These are phyloP conservation scores for Canis aureus DNA, from an alignment of 2,113 vertebrate genomes.

Conservation along the genomic window DNA sequence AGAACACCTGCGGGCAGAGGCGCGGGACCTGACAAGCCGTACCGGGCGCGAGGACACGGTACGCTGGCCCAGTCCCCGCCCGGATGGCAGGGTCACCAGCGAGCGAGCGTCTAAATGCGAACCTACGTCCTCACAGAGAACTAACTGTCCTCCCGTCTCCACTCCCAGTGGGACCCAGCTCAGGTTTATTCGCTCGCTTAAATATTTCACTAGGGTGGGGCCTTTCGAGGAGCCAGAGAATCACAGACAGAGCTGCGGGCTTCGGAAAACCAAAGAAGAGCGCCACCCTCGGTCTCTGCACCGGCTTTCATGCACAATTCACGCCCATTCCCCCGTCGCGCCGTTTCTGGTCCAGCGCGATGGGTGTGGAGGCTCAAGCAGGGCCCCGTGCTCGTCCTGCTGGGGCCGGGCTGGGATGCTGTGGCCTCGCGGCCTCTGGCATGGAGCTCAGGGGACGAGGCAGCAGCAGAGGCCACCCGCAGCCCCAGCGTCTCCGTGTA, in stretches of 20 bases:
- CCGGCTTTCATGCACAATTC: rapidly evolving
- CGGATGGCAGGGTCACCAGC: background rate
- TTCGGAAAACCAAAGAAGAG: background rate
- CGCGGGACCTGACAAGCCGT: rapidly evolving
- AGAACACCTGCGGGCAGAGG: slow-evolving; percentile 93
- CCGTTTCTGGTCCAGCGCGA: background rate
- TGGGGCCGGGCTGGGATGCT: background rate
- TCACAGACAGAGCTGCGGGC: background rate
- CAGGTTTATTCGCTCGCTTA: background rate
- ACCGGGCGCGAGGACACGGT: rapidly evolving
- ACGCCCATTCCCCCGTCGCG: background rate
- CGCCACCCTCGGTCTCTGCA: rapidly evolving
- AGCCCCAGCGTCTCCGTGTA: background rate
- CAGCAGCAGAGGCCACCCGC: background rate
- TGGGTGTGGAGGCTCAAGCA: too few species aligned
- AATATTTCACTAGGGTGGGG: background rate
- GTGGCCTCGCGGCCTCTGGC: background rate
- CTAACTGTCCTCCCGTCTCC: rapidly evolving
- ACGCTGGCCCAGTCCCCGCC: rapidly evolving
- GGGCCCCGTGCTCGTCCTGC: background rate
- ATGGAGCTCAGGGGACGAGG: background rate
- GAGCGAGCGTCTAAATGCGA: rapidly evolving
- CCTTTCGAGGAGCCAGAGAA: background rate
- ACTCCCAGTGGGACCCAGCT: background rate
- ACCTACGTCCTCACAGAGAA: background rate